These are phyloP conservation scores for Gallinago media DNA, from an alignment of 2,113 vertebrate species.

Conservation along the genomic window DNA sequence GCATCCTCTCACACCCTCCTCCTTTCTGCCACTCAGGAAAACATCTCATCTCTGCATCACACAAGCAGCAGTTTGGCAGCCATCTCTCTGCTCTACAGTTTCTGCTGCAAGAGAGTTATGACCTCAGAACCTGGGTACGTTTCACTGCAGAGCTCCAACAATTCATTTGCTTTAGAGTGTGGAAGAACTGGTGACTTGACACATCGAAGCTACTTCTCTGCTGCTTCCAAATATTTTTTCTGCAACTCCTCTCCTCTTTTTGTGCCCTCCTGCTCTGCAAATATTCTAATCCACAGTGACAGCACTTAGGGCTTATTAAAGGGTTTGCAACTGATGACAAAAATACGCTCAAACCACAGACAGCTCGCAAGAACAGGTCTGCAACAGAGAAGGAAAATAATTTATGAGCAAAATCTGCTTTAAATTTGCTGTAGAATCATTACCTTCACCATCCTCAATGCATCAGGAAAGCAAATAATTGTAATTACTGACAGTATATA, in stretches of 20 bases:
- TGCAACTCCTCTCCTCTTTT: neutral
- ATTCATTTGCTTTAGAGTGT: neutral
- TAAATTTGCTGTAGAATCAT: slow-evolving; percentile 24
- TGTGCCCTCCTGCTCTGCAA: neutral
- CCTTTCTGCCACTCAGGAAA: neutral
- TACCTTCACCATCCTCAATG: neutral
- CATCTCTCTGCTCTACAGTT: neutral
- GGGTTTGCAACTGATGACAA: slow-evolving; percentile 30
- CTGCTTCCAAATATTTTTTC: neutral
- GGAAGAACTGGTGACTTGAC: neutral
- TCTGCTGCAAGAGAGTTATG: neutral
- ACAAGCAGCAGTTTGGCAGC: neutral
- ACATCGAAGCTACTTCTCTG: neutral
- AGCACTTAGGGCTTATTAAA: neutral
- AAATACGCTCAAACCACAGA: slow-evolving; percentile 41
- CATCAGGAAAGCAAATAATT: neutral
- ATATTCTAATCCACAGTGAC: neutral
- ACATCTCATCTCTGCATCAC: neutral
- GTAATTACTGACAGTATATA: neutral
- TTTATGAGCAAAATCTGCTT: slow-evolving; percentile 33
- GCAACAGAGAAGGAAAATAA: neutral
- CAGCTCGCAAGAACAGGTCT: slow-evolving; percentile 6
- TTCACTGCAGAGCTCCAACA: neutral
- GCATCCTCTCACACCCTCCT: neutral
- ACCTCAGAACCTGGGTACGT: neutral